Percentiles rank a stretch among this genome's conserved stretches.
Evolutionary conservation across 2,113 vertebrate species (phyloP).

Genomic region (Tursiops truncatus): DNA sequence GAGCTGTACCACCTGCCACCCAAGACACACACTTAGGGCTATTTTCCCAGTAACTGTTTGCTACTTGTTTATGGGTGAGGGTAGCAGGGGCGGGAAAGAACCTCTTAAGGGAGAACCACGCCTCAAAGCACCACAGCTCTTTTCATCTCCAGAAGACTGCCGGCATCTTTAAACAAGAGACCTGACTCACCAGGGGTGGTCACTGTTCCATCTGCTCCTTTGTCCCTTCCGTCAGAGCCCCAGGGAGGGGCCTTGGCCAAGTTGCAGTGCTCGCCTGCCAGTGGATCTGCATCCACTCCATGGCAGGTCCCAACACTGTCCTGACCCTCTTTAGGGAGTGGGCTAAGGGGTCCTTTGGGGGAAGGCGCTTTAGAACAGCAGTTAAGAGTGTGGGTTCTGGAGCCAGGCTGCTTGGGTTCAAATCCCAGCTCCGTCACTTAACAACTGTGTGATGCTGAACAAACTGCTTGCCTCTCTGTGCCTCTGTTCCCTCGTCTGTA

Average conservation of each 20-base stretch:
- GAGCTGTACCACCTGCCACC: neutral
- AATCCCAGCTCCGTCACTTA: neutral
- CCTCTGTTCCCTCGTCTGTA: neutral
- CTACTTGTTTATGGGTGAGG: neutral
- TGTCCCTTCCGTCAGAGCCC: neutral
- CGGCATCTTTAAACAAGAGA: neutral
- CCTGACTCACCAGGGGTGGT: no score
- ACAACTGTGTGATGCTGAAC: neutral
- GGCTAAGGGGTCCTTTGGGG: neutral
- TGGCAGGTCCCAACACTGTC: neutral
- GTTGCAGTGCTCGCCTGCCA: neutral
- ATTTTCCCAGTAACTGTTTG: neutral
- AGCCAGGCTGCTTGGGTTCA: neutral
- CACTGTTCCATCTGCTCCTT: neutral
- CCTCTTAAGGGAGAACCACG: neutral
- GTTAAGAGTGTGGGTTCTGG: neutral
- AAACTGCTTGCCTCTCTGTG: neutral
- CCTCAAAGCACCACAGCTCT: neutral
- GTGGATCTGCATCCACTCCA: fast-evolving
- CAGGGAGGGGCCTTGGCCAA: neutral
- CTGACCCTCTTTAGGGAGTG: neutral
- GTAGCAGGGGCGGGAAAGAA: neutral
- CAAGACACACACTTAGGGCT: neutral
- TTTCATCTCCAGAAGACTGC: neutral
- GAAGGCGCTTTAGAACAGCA: neutral